phyloP scores from a whole-genome alignment of 1,140 invertebrate genomes.

The Phymastichus coffea region DNA sequence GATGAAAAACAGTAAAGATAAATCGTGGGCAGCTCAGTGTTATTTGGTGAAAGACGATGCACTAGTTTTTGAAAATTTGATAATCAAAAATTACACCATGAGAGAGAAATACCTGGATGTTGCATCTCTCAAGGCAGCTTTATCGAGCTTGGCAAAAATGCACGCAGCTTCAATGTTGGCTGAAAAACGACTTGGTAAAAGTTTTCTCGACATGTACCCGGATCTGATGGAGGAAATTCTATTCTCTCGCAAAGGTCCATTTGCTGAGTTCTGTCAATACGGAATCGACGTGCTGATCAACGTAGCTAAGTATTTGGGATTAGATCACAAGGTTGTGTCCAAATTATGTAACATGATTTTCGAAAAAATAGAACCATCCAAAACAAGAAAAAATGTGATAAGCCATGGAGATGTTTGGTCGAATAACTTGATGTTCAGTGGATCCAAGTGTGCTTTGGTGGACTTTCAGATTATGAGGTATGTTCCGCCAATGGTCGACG shows the following conservation, averaged over 20 bases:
- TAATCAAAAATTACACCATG: conserved; percentile 18
- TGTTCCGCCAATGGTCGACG: neutral
- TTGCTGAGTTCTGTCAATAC: conserved; percentile 33
- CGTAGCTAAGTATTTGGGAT: conserved; percentile 36
- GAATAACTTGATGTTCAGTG: neutral
- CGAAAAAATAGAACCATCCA: conserved; percentile 52
- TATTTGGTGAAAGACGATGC: conserved; percentile 45
- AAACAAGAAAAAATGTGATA: conserved; percentile 21
- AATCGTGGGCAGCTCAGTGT: conserved; percentile 44
- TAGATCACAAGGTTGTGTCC: conserved; percentile 39
- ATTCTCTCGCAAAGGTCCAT: neutral
- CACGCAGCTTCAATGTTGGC: neutral
- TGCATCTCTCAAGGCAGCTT: neutral
- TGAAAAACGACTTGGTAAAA: neutral
- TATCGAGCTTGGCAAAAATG: neutral
- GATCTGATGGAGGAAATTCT: neutral
- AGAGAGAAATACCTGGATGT: neutral
- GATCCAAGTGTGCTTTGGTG: neutral
- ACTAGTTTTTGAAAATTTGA: conserved; percentile 30
- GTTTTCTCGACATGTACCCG: neutral
- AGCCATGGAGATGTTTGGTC: conserved; percentile 1
- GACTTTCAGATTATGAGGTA: conserved; percentile 5
- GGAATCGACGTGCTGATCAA: conserved; percentile 34
- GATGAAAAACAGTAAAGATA: neutral
- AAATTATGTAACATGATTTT: conserved; percentile 46